These are phyloP conservation scores for Patella pellucida DNA, from an alignment of 2,888 invertebrate species.

Conservation along the genomic window DNA sequence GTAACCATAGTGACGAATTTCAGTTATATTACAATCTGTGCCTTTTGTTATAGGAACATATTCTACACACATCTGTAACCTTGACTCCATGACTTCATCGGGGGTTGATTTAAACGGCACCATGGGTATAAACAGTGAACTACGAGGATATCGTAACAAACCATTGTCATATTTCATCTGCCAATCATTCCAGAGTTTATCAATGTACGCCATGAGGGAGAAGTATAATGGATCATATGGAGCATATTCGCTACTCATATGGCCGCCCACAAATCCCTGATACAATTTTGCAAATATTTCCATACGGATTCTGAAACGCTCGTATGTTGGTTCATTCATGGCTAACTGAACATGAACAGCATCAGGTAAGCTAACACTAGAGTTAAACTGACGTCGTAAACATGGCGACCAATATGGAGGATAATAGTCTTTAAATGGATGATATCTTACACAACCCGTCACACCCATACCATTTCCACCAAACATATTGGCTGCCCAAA, in stretches of 20 bases:
- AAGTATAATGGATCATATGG: conserved; percentile 67
- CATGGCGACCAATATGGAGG: conserved; percentile 63
- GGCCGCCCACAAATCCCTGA: conserved; percentile 66
- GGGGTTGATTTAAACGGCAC: conserved; percentile 61
- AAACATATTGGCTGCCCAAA: conserved; percentile 66
- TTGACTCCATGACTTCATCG: conserved; percentile 64
- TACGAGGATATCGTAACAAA: conserved; percentile 53
- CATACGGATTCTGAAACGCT: conserved; percentile 56
- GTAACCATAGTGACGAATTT: conserved; percentile 45
- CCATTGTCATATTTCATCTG: conserved; percentile 52
- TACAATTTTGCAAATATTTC: conserved; percentile 56
- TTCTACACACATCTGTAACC: conserved; percentile 62
- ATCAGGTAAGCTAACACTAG: conserved; percentile 58
- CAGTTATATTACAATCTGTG: conserved; percentile 51
- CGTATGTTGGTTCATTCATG: conserved; percentile 54
- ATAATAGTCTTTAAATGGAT: conserved; percentile 64
- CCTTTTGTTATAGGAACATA: conserved; percentile 59
- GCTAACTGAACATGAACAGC: conserved; percentile 62
- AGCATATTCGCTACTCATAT: conserved; percentile 60
- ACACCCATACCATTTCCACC: conserved; percentile 62
- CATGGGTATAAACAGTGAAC: conserved; percentile 58
- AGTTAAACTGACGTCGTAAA: conserved; percentile 61
- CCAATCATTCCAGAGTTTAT: conserved; percentile 67
- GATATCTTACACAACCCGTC: conserved; percentile 60
- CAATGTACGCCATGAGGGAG: conserved; percentile 65